These are phyloP conservation scores for Budorcas taxicolor DNA, from an alignment of 2,113 vertebrate genomes.

Conservation along the genomic window DNA sequence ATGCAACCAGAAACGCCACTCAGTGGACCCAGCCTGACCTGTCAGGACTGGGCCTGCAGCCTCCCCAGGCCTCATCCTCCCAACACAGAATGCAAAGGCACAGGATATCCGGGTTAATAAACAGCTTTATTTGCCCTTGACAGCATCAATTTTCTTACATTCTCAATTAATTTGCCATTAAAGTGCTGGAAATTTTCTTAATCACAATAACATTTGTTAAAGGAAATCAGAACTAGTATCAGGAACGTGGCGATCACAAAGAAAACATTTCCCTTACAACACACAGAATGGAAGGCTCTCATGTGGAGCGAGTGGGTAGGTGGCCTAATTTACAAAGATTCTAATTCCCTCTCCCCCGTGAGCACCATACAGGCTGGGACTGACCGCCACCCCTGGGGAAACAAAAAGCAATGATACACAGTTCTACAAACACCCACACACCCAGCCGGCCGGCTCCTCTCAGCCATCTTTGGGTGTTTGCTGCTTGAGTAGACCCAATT, in stretches of 20 bases:
- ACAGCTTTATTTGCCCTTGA: conserved; percentile 69
- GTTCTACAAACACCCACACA: not conserved
- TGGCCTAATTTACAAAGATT: not conserved
- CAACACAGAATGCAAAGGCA: not conserved
- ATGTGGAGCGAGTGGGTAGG: not conserved
- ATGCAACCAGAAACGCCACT: not conserved
- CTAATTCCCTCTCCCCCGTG: not conserved
- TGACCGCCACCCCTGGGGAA: not conserved
- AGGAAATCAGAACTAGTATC: conserved; percentile 33
- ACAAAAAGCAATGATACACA: not conserved
- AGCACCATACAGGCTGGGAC: conserved; percentile 12
- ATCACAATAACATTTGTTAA: conserved; percentile 52
- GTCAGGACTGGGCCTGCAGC: no score
- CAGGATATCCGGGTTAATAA: conserved; percentile 47
- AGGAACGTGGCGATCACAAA: not conserved
- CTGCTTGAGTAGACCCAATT: not conserved
- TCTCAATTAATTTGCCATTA: conserved; percentile 69
- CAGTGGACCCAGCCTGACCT: not conserved
- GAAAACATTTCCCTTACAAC: not conserved
- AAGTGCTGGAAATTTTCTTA: conserved; percentile 64
- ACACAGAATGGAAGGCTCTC: not conserved
- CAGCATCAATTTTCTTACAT: conserved; percentile 63
- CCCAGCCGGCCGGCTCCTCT: not conserved
- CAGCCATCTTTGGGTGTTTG: not conserved
- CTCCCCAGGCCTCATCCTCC: not conserved